Conservation (phyloP, 2,888 invertebrate genomes). For the Hylaea fasciaria region DNA sequence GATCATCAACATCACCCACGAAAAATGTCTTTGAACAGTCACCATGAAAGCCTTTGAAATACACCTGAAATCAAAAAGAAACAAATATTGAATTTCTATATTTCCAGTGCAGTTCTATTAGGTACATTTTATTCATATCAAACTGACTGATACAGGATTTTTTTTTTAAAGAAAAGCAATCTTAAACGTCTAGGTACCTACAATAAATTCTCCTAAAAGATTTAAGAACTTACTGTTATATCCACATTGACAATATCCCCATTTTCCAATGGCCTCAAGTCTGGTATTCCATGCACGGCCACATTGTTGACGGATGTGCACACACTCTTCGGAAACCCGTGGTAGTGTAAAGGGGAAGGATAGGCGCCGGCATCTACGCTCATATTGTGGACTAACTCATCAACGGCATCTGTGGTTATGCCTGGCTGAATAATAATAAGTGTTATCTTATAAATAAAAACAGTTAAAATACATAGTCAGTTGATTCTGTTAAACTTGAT, state of each 20-base stretch:
- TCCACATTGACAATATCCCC: slow-evolving; percentile 97
- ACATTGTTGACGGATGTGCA: slow-evolving; percentile 97
- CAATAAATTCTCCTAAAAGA: too few species aligned
- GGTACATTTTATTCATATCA: too few species aligned
- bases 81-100: too few species aligned
- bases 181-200: too few species aligned
- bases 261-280: slow-evolving; percentile 89
- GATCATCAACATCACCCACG: slow-evolving; percentile 92
- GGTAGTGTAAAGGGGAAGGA: slow-evolving; percentile 95
- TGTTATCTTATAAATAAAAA: not conserved
- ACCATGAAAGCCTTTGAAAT: slow-evolving; percentile 93
- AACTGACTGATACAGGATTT: too few species aligned
- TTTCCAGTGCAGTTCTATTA: too few species aligned
- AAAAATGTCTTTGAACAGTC: slow-evolving; percentile 95
- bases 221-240: slow-evolving; percentile 87
- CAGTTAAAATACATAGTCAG: not conserved
- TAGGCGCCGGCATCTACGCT: slow-evolving; percentile 90
- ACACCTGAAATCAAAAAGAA: slow-evolving; percentile 85
- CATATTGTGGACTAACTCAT: slow-evolving; percentile 89
- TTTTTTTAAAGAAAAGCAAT: too few species aligned
- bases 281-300: slow-evolving; percentile 97
- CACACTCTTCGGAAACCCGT: slow-evolving; percentile 93
- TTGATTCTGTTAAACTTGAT: too few species aligned
- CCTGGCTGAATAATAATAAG: slow-evolving; percentile 85
- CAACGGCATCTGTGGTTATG: slow-evolving; percentile 93